These are phyloP conservation scores for Helarctos malayanus DNA, from an alignment of 2,797 vertebrate genomes.

Conservation along the genomic window DNA sequence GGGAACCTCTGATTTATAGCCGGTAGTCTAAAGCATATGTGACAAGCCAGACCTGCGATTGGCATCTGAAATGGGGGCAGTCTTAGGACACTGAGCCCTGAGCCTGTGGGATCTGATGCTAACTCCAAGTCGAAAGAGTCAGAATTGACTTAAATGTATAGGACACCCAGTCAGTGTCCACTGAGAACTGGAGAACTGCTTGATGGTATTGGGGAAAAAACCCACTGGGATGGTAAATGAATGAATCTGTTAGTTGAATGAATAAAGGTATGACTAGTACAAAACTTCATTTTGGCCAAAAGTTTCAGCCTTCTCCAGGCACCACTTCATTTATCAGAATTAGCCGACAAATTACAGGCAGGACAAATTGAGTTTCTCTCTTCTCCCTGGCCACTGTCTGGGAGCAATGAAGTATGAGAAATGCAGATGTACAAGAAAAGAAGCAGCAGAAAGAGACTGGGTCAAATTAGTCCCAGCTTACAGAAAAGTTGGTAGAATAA, in stretches of 20 bases:
- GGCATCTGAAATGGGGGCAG: not conserved
- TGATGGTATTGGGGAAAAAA: not conserved
- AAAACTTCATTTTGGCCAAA: slow-evolving; percentile 54
- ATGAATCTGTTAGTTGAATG: not conserved
- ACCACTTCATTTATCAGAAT: slow-evolving; percentile 64
- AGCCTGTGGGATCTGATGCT: not conserved
- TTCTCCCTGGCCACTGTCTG: slow-evolving; percentile 15
- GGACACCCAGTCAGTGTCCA: not conserved
- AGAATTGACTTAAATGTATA: not conserved
- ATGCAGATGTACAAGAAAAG: not conserved
- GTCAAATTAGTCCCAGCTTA: not conserved
- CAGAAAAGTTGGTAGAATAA: not conserved
- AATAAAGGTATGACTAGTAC: slow-evolving; percentile 68
- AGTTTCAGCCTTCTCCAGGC: slow-evolving; percentile 53
- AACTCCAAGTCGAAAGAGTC: not conserved
- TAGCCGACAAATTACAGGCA: not conserved
- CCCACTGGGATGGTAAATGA: not conserved
- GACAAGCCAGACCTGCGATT: not conserved
- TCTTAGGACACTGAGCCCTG: not conserved
- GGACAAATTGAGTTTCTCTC: slow-evolving; percentile 51
- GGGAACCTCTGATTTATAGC: not conserved
- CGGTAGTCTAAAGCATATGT: not conserved
- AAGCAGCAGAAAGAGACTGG: not conserved
- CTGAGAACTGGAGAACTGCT: not conserved
- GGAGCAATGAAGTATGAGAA: slow-evolving; percentile 37